Evolutionary conservation across 1,140 invertebrate genomes (phyloP).

Genomic region (Macrotrachela quadricornifera): DNA sequence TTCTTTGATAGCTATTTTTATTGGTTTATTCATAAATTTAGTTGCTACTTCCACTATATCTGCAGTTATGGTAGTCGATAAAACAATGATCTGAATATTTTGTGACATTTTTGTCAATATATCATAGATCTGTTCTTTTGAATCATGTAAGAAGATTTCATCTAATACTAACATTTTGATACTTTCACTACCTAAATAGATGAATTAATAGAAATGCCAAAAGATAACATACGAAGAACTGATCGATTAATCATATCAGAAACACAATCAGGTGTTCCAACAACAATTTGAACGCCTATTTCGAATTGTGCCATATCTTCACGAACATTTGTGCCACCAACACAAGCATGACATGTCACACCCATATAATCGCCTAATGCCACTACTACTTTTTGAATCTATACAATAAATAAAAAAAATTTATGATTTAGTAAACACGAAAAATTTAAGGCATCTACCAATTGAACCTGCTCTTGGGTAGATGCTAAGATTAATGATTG

Average conservation of each 20-base stretch:
- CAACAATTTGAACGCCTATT: slow-evolving; percentile 79
- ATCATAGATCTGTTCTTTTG: slow-evolving; percentile 98
- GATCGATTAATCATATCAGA: slow-evolving; percentile 89
- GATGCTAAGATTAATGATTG: too few species aligned
- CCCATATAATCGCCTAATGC: slow-evolving; percentile 92
- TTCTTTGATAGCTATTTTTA: slow-evolving; percentile 88
- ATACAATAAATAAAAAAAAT: slow-evolving; percentile 12
- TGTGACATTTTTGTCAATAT: slow-evolving; percentile 72
- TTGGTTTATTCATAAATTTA: slow-evolving; percentile 85
- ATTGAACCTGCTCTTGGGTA: too few species aligned
- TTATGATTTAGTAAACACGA: too few species aligned
- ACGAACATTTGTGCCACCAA: slow-evolving; percentile 90
- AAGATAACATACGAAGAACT: slow-evolving; percentile 36
- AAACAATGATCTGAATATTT: slow-evolving; percentile 78
- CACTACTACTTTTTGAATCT: slow-evolving; percentile 76
- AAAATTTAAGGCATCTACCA: too few species aligned
- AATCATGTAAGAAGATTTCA: slow-evolving; percentile 91
- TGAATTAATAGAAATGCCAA: not conserved
- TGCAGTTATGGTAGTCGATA: slow-evolving; percentile 88
- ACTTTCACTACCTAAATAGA: slow-evolving; percentile 36
- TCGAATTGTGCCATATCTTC: slow-evolving; percentile 83
- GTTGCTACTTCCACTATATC: slow-evolving; percentile 89
- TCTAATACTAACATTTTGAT: slow-evolving; percentile 97
- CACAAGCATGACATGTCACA: slow-evolving; percentile 89
- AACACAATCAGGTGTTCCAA: slow-evolving; percentile 91